Percentiles rank a stretch among this genome's conserved stretches.
Evolutionary conservation across 2,113 vertebrate species (phyloP).

Genomic region (Etheostoma cragini): DNA sequence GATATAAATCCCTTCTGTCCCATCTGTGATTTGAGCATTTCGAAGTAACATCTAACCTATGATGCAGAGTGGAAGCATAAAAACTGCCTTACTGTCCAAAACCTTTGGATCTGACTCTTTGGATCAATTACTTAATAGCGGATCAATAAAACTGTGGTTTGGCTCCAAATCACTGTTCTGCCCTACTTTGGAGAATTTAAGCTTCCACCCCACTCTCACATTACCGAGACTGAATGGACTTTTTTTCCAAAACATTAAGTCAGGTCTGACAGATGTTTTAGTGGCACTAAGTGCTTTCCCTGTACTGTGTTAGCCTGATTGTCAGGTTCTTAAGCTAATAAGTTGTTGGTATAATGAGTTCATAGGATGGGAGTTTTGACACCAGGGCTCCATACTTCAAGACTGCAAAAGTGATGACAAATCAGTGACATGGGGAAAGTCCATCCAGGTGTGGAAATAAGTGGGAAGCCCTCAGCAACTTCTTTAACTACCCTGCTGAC

Average conservation of each 20-base stretch:
- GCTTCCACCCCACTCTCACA: conserved; percentile 37
- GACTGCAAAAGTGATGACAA: conserved; percentile 33
- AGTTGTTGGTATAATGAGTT: conserved; percentile 18
- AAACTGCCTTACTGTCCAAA: conserved; percentile 19
- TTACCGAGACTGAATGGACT: conserved; percentile 33
- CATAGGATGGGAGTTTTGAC: not conserved
- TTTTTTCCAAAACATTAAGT: conserved; percentile 35
- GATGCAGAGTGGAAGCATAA: conserved; percentile 21
- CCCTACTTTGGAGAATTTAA: conserved; percentile 35
- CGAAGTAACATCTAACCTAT: not conserved
- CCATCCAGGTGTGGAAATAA: conserved; percentile 25
- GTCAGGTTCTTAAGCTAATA: conserved; percentile 54
- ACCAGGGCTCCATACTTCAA: not conserved
- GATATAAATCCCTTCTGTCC: not conserved
- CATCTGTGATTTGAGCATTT: not conserved
- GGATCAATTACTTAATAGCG: conserved; percentile 26
- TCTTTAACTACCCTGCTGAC: conserved; percentile 10
- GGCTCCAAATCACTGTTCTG: conserved; percentile 38
- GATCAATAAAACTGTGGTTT: conserved; percentile 50
- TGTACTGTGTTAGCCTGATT: conserved; percentile 40
- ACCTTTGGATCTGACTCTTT: conserved; percentile 8
- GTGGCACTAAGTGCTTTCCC: conserved; percentile 35
- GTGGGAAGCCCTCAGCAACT: conserved; percentile 16
- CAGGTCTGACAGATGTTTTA: conserved; percentile 21
- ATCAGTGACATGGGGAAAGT: conserved; percentile 16